Evolutionary conservation across 2,888 invertebrate genomes (phyloP).

Genomic region (Drosophila affinis): DNA sequence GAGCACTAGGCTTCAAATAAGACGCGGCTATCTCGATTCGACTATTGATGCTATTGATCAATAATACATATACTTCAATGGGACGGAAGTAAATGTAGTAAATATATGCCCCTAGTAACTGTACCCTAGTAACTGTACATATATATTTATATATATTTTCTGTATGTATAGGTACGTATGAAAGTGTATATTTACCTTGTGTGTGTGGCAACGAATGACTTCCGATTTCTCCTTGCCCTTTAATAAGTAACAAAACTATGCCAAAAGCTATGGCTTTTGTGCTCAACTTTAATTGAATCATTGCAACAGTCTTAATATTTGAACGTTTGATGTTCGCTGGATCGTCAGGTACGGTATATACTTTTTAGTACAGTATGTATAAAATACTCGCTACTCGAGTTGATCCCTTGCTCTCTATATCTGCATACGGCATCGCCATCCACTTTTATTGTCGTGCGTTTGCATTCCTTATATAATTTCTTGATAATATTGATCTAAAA

Average conservation of each 20-base stretch:
- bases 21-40: too few relatives aligned
- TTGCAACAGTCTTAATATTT: constrained; percentile 62
- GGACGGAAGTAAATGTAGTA: too few relatives aligned
- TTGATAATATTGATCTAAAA: constrained; percentile 25
- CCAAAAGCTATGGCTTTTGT: constrained; percentile 62
- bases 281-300: constrained; percentile 57
- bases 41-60: too few relatives aligned
- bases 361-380: constrained; percentile 27
- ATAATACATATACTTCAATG: too few relatives aligned
- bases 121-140: too few relatives aligned
- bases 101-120: too few relatives aligned
- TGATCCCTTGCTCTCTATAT: constrained; percentile 56
- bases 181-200: constrained; percentile 67
- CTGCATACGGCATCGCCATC: constrained; percentile 30
- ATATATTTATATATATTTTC: too few relatives aligned
- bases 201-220: constrained; percentile 57
- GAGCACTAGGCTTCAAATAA: too few relatives aligned
- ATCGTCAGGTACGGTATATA: constrained; percentile 59
- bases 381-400: constrained; percentile 62
- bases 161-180: too few relatives aligned
- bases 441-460: constrained; percentile 51
- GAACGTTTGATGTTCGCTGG: constrained; percentile 51
- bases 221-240: constrained; percentile 43
- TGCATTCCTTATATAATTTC: constrained; percentile 8
- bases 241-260: constrained; percentile 61